Conservation (phyloP, 2,888 invertebrate species). For the Heliconius erato region DNA sequence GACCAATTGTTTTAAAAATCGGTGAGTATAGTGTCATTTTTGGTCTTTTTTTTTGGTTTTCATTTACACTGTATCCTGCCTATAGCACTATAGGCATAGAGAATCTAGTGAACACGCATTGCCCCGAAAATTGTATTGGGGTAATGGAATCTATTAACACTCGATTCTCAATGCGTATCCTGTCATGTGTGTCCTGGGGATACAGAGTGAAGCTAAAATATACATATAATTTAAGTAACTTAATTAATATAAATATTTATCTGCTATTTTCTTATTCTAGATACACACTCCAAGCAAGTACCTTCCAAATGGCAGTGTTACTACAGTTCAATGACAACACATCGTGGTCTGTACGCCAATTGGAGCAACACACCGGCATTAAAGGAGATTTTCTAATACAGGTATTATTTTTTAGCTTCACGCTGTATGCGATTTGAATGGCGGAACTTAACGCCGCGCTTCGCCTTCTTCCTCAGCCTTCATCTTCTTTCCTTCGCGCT, state of each 20-base stretch:
- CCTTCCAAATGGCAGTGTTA: conserved; percentile 99
- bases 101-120: too few species aligned
- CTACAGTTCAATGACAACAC: conserved; percentile 97
- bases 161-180: too few species aligned
- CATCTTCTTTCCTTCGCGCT: too few species aligned
- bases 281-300: conserved; percentile 96
- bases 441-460: background rate
- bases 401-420: conserved; percentile 63
- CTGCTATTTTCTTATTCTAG: conserved; percentile 66
- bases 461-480: too few species aligned
- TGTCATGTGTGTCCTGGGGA: too few species aligned
- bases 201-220: too few species aligned
- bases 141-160: too few species aligned
- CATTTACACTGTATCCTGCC: background rate
- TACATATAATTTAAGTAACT: too few species aligned
- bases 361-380: conserved; percentile 95
- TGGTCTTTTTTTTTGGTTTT: too few species aligned
- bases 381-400: conserved; percentile 92
- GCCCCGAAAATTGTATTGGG: too few species aligned
- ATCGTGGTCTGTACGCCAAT: conserved; percentile 94
- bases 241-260: background rate
- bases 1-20: conserved; percentile 97
- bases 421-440: background rate
- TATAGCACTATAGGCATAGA: background rate
- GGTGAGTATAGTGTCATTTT: conserved; percentile 67